Conservation (phyloP, 2,797 vertebrate genomes). For the Enteromius thamalakanensis region DNA sequence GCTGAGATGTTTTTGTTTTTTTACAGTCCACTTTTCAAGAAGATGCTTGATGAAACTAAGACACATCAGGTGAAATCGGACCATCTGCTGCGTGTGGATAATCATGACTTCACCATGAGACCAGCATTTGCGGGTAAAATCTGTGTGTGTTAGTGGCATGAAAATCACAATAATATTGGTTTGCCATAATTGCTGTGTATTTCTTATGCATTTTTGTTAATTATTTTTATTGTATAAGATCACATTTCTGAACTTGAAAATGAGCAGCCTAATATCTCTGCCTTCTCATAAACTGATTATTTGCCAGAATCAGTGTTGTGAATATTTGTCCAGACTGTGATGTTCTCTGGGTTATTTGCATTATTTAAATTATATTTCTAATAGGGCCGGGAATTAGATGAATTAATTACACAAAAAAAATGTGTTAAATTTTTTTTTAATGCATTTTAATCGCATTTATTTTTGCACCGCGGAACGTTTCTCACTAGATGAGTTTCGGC, state of each 20-base stretch:
- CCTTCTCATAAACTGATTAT: not conserved
- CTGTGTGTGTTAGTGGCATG: not conserved
- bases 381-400: no score
- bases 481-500: no score
- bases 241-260: not conserved
- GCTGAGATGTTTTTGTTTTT: not conserved
- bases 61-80: slow-evolving; percentile 78
- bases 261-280: not conserved
- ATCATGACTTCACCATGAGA: slow-evolving; percentile 95
- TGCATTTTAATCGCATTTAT: no score
- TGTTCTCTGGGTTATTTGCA: not conserved
- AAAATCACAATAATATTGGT: not conserved
- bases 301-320: not conserved
- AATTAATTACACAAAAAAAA: no score
- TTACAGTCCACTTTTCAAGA: slow-evolving; percentile 84
- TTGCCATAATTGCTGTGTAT: not conserved
- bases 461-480: no score
- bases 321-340: not conserved
- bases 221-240: not conserved
- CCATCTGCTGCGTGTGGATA: slow-evolving; percentile 88
- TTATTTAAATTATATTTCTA: not conserved
- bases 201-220: not conserved
- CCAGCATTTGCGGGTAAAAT: slow-evolving; percentile 92
- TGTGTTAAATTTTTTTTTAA: no score
- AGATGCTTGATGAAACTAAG: slow-evolving; percentile 87